Evolutionary conservation across 2,888 invertebrate genomes (phyloP), one percentile per base, ranked within the genome.

Genomic region (Ophraella communa): DNA sequence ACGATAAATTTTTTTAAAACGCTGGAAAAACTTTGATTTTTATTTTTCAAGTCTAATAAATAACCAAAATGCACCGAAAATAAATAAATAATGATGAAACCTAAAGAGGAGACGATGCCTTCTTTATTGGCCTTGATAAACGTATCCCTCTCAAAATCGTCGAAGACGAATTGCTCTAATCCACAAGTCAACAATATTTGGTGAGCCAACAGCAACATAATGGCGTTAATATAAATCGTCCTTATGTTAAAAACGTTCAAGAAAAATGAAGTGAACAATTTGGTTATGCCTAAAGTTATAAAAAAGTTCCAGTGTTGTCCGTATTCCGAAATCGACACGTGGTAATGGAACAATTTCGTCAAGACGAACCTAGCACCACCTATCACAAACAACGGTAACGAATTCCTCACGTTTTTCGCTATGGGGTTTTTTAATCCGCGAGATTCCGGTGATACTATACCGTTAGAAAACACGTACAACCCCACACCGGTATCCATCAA

Each of bases 261-360:
- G 44, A 92, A 74, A 7, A 89, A 69, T 0, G 88, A 88, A 39
- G 91, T 89, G 18, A 92, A 76, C 1, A 94, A 79, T 82, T 94
- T 95, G 17, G 95, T 90, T 42, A 90, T 82, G 2, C 94, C 95
- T 62, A 99, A 83, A 0, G 97, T 98, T 71, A 96, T 90, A 81
- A 98, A 99, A 80, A 99, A 99, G 82, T 99, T 99, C 94, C 98
- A 96, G 81, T 99, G 98, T 0, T 91, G 87, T 0, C 99, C 99
- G 84, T 99, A 99, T 80, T 99, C 99, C 0, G 92, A 88, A 0
- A 93, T 88, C 80, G 95, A 93, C 75, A 93, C 91, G 62, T 94
- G 92, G 80, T 99, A 98, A 71, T 92, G 88, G 1, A 91, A 82
- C 44, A 87, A 79, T 74, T 87, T 84, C 1, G 84, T 87, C 0